phyloP scores from a whole-genome alignment of 2,113 vertebrate genomes.

The Galemys pyrenaicus region DNA sequence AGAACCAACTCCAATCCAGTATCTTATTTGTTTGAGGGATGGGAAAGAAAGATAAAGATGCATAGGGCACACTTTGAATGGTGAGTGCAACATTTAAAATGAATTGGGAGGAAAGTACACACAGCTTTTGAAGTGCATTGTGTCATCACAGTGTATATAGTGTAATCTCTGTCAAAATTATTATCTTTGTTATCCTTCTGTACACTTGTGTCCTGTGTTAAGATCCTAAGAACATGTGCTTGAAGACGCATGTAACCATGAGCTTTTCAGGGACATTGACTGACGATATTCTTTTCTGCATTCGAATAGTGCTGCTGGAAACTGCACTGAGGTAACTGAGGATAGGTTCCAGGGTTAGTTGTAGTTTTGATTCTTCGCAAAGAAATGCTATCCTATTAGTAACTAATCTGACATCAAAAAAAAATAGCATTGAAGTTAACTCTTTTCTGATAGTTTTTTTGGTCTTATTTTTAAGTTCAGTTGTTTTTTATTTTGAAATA shows the following conservation, averaged over 20 bases:
- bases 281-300: constrained; percentile 45
- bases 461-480: constrained; percentile 40
- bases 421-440: constrained; percentile 1
- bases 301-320: constrained; percentile 60
- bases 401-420: neutral
- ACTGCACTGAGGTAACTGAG: neutral
- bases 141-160: constrained; percentile 81
- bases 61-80: constrained; percentile 62
- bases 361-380: constrained; percentile 44
- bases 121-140: constrained; percentile 79
- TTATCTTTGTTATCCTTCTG: constrained; percentile 62
- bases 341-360: neutral
- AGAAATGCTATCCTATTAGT: neutral
- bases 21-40: constrained; percentile 74
- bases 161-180: constrained; percentile 69
- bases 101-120: constrained; percentile 77
- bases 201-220: constrained; percentile 75
- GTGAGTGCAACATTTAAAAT: constrained; percentile 75
- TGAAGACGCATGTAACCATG: constrained; percentile 20
- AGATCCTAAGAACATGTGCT: constrained; percentile 58
- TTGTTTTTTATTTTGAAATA: constrained; percentile 62
- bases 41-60: constrained; percentile 47
- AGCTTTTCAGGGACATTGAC: constrained; percentile 52
- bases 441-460: constrained; percentile 32
- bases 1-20: constrained; percentile 77